Conservation (phyloP, 2,888 invertebrate species). For the Tenthredo amoena region DNA sequence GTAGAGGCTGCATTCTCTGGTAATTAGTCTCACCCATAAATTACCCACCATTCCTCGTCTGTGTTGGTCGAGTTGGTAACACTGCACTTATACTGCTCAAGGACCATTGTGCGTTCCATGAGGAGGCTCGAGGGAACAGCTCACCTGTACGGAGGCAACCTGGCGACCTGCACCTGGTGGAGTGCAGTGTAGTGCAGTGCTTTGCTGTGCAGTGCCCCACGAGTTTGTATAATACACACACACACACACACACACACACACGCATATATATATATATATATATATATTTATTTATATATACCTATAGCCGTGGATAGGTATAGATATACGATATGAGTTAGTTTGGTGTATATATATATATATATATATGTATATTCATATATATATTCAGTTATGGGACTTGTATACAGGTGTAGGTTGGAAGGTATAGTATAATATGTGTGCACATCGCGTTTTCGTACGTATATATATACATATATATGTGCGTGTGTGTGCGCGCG, state of each 20-base stretch:
- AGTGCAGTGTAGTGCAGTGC: not conserved
- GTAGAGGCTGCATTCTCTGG: constrained; percentile 75
- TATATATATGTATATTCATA: too few species aligned
- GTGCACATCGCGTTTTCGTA: not conserved
- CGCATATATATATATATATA: too few species aligned
- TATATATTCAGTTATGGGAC: not conserved
- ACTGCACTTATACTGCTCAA: constrained; percentile 50
- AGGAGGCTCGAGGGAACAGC: constrained; percentile 41
- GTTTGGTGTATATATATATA: not conserved
- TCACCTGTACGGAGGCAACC: constrained; percentile 48
- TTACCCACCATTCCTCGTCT: constrained; percentile 74
- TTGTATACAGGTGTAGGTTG: too few species aligned
- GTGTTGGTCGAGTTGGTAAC: constrained; percentile 68
- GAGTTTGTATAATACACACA: not conserved
- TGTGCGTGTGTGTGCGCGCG: not conserved
- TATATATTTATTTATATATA: not conserved
- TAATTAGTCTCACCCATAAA: constrained; percentile 77
- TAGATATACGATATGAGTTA: not conserved
- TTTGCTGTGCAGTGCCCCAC: not conserved
- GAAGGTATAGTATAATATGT: not conserved
- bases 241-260: too few species aligned
- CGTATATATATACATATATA: not conserved
- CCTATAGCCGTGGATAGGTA: not conserved
- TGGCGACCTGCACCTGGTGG: constrained; percentile 46
- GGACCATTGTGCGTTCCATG: constrained; percentile 41